Evolutionary conservation across 2,797 vertebrate genomes (phyloP).

Genomic region (Enteromius argenteus): DNA sequence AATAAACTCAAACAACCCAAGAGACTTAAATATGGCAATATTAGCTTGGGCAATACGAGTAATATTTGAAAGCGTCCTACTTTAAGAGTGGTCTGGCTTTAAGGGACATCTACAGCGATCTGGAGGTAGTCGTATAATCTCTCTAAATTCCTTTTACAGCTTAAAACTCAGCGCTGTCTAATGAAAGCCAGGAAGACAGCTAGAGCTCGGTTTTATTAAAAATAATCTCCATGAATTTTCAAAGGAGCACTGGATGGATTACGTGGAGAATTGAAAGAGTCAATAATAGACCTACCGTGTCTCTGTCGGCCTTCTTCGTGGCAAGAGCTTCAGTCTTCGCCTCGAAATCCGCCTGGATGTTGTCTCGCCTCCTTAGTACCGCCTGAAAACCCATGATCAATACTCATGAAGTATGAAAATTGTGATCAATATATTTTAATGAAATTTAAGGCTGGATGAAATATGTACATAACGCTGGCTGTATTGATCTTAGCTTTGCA

Average conservation of each 20-base stretch:
- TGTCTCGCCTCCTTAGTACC: slow-evolving; percentile 92
- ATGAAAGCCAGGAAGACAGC: slow-evolving; percentile 57
- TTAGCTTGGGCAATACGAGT: slow-evolving; percentile 66
- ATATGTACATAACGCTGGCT: slow-evolving; percentile 36
- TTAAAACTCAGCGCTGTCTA: slow-evolving; percentile 60
- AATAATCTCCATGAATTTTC: slow-evolving; percentile 69
- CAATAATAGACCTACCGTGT: slow-evolving; percentile 81
- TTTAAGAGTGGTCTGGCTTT: slow-evolving; percentile 56
- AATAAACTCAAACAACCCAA: slow-evolving; percentile 52
- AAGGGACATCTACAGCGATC: slow-evolving; percentile 61
- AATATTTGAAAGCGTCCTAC: slow-evolving; percentile 70
- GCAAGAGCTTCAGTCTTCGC: slow-evolving; percentile 85
- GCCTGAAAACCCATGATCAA: slow-evolving; percentile 73
- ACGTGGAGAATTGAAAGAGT: slow-evolving; percentile 36
- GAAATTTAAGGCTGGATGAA: slow-evolving; percentile 34
- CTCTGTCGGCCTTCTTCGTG: slow-evolving; percentile 81
- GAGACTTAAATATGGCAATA: slow-evolving; percentile 68
- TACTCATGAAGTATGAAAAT: slow-evolving; percentile 21
- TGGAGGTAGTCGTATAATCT: slow-evolving; percentile 72
- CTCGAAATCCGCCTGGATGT: slow-evolving; percentile 91
- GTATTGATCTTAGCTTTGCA: slow-evolving; percentile 45
- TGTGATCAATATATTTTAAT: slow-evolving; percentile 40
- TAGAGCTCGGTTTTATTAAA: slow-evolving; percentile 70
- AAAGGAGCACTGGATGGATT: slow-evolving; percentile 51
- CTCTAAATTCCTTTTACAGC: slow-evolving; percentile 63